Base-by-base conservation (phyloP, 2,113 vertebrate genomes). In the Antigone vipio region DNA sequence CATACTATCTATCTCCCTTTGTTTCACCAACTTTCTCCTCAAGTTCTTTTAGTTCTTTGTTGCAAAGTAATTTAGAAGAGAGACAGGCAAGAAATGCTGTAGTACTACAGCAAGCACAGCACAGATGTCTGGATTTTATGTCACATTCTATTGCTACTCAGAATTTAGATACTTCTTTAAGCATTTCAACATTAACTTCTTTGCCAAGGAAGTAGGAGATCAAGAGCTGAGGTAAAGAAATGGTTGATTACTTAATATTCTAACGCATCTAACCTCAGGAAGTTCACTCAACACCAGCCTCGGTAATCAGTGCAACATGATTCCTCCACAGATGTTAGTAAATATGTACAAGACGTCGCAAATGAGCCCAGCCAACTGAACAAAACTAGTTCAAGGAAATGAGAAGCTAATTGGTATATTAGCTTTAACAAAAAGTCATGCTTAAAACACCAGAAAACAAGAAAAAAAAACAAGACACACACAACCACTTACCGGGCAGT, bases 401-500 rank as follows among this genome's bases (percentile, higher is more conserved):
- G 1, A 64, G 30, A 86, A 63, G 26, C 20, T 63, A 64, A 40
- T 0, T 26, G 11, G 40, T 26, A 15, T 29, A 40, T 32, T 49
- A 74, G 20, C 67, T 86, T 80, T 30, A 78, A 44, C 17, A 77
- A 71, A 38, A 82, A 55, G 42, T 30, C 44, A 26, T 4, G 53
- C 11, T 88, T 40, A 17, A 12, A 38, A 2, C 17, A 55, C 6
- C 13, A 76, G 27, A 55, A 92, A 68, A 73, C 27, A 73, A 75
- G 7, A 26, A 71, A 52, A 38, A 38, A 76, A n/a, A 14, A 15
- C 34, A 73, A 62, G 30, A 63, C 52, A 55, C 42, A 47, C 30
- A 67, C 9, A 58, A 6, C 21, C 56, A 98, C 98, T 98, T 94
- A 99, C 98, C 10, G 99, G 99, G 96, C 99, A 99, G 72, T 99